A percentile compares a stretch with the other conserved stretches of the same genome.
Conservation (phyloP, 2,888 invertebrate species). For the Macrosiphum euphorbiae region DNA sequence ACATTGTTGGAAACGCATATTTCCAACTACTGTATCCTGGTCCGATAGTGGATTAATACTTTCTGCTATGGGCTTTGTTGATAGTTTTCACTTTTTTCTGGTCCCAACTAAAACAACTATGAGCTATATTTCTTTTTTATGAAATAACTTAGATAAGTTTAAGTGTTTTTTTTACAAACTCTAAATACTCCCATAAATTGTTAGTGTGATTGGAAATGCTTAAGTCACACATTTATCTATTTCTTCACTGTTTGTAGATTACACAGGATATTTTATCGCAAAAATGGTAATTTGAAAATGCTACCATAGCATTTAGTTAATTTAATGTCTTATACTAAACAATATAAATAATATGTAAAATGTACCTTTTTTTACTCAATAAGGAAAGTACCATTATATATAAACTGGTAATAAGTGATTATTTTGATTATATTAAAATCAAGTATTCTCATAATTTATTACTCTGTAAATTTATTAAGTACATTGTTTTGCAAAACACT, state of each 20-base stretch:
- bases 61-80: not conserved
- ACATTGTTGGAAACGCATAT: no score
- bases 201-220: not conserved
- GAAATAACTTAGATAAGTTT: no score
- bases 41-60: no score
- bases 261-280: not conserved
- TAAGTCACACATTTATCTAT: not conserved
- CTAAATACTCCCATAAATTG: not conserved
- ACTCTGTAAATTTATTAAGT: not conserved
- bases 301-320: not conserved
- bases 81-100: not conserved
- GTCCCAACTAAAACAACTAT: not conserved
- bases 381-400: not conserved
- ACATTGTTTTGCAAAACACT: not conserved
- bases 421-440: not conserved
- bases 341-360: not conserved
- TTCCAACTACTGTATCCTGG: no score
- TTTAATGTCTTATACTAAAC: not conserved
- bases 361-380: not conserved
- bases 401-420: not conserved
- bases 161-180: not conserved
- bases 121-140: not conserved
- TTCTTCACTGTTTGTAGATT: not conserved
- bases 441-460: not conserved
- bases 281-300: not conserved